Evolutionary conservation across 2,113 vertebrate species (phyloP).

Genomic region (Grus americana): DNA sequence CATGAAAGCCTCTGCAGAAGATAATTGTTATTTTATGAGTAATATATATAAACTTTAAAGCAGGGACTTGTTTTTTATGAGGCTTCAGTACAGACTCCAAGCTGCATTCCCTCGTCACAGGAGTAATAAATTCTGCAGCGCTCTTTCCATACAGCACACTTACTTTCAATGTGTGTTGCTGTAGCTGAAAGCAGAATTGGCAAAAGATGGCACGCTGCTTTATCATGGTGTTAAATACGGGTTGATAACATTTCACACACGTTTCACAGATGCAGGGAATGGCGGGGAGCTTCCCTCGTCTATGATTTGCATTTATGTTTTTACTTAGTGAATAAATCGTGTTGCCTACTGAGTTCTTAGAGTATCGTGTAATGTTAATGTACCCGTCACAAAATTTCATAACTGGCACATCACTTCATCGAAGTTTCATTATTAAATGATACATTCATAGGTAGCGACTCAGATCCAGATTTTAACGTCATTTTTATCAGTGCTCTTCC

Average conservation of each 20-base stretch:
- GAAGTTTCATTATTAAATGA: neutral
- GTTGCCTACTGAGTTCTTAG: neutral
- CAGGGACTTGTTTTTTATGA: constrained; percentile 1
- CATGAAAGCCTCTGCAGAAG: neutral
- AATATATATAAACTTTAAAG: constrained; percentile 19
- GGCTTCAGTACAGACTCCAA: constrained; percentile 27
- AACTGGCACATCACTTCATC: neutral
- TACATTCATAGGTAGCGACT: neutral
- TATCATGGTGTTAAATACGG: neutral
- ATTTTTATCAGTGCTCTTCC: neutral
- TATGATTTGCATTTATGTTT: neutral
- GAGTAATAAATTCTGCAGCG: neutral
- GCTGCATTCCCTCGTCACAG: neutral
- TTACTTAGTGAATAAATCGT: neutral
- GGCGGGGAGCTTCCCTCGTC: neutral
- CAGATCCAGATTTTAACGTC: neutral
- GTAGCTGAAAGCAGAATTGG: neutral
- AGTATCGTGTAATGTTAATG: neutral
- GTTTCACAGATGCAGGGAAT: neutral
- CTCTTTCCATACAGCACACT: neutral
- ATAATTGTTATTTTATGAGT: constrained; percentile 18
- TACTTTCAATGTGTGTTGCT: neutral
- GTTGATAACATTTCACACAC: neutral
- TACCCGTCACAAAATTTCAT: neutral
- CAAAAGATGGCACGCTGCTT: neutral